A percentile compares a stretch with the other conserved stretches of the same genome.
These are phyloP conservation scores for Drosophila atripex DNA, from an alignment of 2,888 invertebrate species.

Conservation along the genomic window DNA sequence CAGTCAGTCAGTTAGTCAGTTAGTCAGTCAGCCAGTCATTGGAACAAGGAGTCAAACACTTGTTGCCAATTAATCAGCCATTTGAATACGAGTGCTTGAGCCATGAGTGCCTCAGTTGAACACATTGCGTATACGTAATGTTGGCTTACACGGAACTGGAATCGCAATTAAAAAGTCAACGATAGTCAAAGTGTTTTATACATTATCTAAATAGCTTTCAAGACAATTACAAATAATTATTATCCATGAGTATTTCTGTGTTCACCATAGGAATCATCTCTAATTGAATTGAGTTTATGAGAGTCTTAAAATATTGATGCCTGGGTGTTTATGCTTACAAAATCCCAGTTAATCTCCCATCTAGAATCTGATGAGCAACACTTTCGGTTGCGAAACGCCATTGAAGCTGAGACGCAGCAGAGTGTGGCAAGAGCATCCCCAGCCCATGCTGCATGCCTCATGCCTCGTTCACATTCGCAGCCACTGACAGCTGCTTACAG, in stretches of 20 bases:
- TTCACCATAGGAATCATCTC: neutral
- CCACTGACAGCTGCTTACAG: conserved; percentile 45
- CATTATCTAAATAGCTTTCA: neutral
- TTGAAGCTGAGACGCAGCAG: conserved; percentile 34
- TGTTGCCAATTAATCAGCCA: conserved; percentile 47
- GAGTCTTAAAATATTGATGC: neutral
- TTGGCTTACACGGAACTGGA: conserved; percentile 1
- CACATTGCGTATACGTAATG: conserved; percentile 38
- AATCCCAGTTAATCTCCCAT: conserved; percentile 28
- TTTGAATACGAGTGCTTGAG: conserved; percentile 14
- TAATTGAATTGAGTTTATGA: neutral
- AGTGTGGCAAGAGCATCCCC: conserved; percentile 31
- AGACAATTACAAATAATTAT: neutral
- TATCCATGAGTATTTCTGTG: neutral
- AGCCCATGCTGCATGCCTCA: conserved; percentile 7
- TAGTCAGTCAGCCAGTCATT: conserved; percentile 17
- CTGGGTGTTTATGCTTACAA: conserved; percentile 20
- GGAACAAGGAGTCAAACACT: conserved; percentile 34
- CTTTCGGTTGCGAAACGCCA: conserved; percentile 43
- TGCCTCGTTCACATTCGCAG: conserved; percentile 21
- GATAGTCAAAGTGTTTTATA: conserved; percentile 1
- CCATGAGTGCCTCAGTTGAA: conserved; percentile 3
- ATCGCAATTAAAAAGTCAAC: neutral
- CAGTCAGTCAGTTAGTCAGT: conserved; percentile 20
- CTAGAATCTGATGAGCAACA: conserved; percentile 44